These are phyloP conservation scores for Glossophaga mutica DNA, from an alignment of 2,797 vertebrate species.

Conservation along the genomic window DNA sequence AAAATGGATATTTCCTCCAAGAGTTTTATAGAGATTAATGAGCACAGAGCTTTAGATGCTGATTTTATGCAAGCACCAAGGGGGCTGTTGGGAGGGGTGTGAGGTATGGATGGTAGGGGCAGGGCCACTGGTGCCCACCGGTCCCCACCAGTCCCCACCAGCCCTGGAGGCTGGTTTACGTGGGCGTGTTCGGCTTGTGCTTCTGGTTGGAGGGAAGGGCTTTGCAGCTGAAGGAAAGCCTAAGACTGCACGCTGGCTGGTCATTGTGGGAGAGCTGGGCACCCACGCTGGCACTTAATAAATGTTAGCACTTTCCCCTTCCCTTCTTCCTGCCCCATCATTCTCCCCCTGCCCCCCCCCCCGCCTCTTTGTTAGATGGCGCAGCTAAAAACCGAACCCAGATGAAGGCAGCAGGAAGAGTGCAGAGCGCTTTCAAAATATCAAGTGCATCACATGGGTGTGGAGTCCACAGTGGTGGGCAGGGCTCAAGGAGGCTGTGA, in stretches of 20 bases:
- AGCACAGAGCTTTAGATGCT: neutral
- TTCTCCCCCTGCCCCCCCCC: neutral
- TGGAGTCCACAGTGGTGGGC: neutral
- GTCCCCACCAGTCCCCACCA: rapidly evolving
- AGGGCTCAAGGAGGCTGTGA: neutral
- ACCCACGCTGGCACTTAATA: neutral
- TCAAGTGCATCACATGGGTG: neutral
- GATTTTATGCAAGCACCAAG: neutral
- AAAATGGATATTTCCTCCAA: neutral
- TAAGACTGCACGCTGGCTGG: neutral
- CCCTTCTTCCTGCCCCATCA: neutral
- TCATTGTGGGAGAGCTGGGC: neutral
- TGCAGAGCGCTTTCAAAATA: neutral
- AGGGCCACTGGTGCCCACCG: rapidly evolving
- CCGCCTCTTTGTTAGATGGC: neutral
- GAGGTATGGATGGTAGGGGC: rapidly evolving
- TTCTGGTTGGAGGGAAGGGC: neutral
- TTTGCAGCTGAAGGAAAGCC: neutral
- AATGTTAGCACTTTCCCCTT: neutral
- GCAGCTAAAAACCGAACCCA: neutral
- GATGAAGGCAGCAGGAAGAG: neutral
- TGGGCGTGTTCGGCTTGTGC: neutral
- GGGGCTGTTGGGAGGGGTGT: neutral
- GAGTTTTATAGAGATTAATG: neutral
- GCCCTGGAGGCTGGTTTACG: neutral